phyloP scores from a whole-genome alignment of 2,113 vertebrate species.

The Emydocephalus ijimae region DNA sequence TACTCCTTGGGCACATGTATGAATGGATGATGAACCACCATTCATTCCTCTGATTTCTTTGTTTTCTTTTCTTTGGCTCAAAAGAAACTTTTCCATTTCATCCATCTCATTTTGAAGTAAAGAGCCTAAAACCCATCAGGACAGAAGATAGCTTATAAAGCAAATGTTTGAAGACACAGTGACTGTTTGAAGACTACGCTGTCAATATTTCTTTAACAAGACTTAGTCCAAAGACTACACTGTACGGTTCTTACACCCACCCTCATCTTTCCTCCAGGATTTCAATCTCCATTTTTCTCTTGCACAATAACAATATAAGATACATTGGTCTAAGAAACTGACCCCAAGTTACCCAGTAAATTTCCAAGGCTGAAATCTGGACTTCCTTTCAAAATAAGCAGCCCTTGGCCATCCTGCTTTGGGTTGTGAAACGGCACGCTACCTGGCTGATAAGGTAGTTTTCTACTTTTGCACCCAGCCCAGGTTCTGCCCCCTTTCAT shows the following conservation, averaged over 20 bases:
- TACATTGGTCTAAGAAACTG: background rate
- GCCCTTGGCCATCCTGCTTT: background rate
- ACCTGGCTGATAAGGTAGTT: background rate
- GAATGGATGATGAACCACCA: conserved; percentile 62
- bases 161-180: background rate
- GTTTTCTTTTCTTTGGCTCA: conserved; percentile 59
- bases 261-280: background rate
- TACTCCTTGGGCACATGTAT: conserved; percentile 71
- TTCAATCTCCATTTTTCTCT: background rate
- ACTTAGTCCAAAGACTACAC: background rate
- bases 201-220: background rate
- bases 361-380: background rate
- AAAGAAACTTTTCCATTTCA: conserved; percentile 74
- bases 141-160: background rate
- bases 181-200: too few species aligned
- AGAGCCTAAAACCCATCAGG: conserved; percentile 63
- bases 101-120: conserved; percentile 69
- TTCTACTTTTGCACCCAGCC: background rate
- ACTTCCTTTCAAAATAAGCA: background rate
- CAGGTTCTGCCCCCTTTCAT: background rate
- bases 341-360: background rate
- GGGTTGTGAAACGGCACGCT: background rate
- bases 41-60: conserved; percentile 75
- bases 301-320: background rate
- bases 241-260: background rate